A percentile compares a stretch with the other conserved stretches of the same genome.
phyloP scores from a whole-genome alignment of 2,113 vertebrate species.

The Meles meles region DNA sequence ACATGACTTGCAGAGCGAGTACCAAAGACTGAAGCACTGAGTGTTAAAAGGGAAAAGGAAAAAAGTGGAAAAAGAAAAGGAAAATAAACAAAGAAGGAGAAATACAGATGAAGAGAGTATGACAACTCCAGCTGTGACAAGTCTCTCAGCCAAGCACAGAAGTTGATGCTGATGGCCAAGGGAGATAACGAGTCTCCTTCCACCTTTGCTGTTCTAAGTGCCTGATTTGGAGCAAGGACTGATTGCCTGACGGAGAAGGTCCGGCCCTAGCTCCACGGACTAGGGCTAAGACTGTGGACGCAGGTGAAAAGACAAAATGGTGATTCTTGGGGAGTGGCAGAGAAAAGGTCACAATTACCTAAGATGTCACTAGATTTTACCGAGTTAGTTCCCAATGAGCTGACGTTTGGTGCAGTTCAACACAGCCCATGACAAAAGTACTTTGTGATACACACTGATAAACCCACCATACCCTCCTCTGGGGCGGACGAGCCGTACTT shows the following conservation, averaged over 20 bases:
- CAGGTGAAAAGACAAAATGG: not conserved
- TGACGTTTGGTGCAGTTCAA: not conserved
- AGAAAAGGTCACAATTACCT: not conserved
- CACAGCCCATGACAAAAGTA: not conserved
- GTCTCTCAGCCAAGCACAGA: not conserved
- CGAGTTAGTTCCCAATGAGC: not conserved
- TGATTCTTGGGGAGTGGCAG: not conserved
- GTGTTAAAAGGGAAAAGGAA: not conserved
- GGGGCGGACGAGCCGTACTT: not conserved
- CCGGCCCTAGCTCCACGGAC: not conserved
- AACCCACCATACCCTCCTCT: not conserved
- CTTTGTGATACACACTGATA: not conserved
- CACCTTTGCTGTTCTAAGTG: accelerated
- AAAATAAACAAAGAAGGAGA: not conserved
- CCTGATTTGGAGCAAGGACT: not conserved
- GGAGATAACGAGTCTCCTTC: accelerated
- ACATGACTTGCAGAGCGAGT: not conserved
- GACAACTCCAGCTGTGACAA: not conserved
- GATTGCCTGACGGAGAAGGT: not conserved
- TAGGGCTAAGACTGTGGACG: not conserved
- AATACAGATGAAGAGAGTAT: not conserved
- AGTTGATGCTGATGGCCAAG: not conserved
- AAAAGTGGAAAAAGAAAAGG: not conserved
- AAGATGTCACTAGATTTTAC: not conserved
- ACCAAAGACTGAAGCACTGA: not conserved